Conservation (phyloP, 2,888 invertebrate species). For the Ormia ochracea region DNA sequence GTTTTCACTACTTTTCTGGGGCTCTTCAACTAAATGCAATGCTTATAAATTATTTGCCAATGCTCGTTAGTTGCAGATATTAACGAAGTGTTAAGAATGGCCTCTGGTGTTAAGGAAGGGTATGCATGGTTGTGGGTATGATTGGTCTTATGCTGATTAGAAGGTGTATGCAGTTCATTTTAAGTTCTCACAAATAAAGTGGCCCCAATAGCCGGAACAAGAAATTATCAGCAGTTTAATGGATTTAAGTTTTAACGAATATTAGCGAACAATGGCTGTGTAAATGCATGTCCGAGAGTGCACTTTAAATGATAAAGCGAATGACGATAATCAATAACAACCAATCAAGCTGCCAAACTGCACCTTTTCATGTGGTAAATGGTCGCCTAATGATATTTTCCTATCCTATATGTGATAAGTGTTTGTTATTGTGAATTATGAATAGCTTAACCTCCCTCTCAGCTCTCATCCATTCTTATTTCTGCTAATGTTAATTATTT, state of each 20-base stretch:
- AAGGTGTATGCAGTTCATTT: conserved; percentile 51
- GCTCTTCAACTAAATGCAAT: not conserved
- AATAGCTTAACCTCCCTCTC: not conserved
- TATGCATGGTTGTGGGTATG: not conserved
- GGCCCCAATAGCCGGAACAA: not conserved
- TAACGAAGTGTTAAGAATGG: too few species aligned
- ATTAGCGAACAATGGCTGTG: not conserved
- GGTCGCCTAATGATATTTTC: conserved; percentile 44
- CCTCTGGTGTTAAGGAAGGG: not conserved
- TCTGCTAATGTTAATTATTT: not conserved
- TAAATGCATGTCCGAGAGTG: not conserved
- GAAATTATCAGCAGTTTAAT: not conserved
- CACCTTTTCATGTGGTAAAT: conserved; percentile 26
- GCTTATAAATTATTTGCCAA: conserved; percentile 39
- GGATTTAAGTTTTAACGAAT: not conserved
- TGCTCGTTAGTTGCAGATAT: conserved; percentile 13
- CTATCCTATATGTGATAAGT: conserved; percentile 49
- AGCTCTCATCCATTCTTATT: not conserved
- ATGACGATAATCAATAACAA: conserved; percentile 33
- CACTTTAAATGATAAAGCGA: not conserved
- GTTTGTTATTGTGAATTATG: conserved; percentile 47
- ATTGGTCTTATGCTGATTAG: conserved; percentile 57
- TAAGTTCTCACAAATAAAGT: conserved; percentile 26
- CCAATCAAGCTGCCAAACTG: not conserved
- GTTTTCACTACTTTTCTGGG: too few species aligned